Evolutionary conservation across 2,797 vertebrate genomes (phyloP), one percentile per base, ranked within the genome.

Genomic region (Oreonectes daqikongensis): DNA sequence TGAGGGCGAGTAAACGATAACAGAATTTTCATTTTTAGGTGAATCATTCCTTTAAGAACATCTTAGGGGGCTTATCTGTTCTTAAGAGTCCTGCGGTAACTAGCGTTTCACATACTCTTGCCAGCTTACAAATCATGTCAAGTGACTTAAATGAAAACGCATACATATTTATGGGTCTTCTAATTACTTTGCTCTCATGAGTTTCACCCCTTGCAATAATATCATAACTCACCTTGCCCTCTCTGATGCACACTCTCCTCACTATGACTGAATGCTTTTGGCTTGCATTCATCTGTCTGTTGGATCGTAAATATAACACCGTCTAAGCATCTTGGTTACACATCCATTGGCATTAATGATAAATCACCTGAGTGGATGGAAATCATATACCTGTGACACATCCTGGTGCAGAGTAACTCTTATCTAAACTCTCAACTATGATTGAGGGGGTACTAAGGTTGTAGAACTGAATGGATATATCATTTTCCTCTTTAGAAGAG

Each of bases 341-440:
- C n/a, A 80, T 83, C 83, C 86, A 86, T 87, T 85, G 77, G 72
- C 64, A 64, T 68, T 64, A 76, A 68, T 85, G 84, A 91, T 87
- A 73, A 78, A 90, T 86, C 80, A 69, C 69, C 44, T 2, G 50
- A 83, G 81, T 9, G 52, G 28, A 69, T 35, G 73, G 71, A 53
- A 81, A 86, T 77, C 32, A 70, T 79, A 84, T 82, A 66, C 75
- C 69, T 60, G 69, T 70, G 63, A 84, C 82, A 46, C 44, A 53
- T 81, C 60, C 59, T 42, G 46, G 81, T 5, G 44, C 48, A 5
- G 5, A 38, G 53, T 42, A 67, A 61, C n/a, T 79, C 57, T 38
- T 22, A 48, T 80, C 84, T 84, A 88, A 89, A 85, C 61, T 55
- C 42, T 32, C 40, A 60, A 68, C 55, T 15, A 26, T 70, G 72